Base-by-base conservation (phyloP, 2,113 vertebrate genomes). In the Oxyruncus cristatus region DNA sequence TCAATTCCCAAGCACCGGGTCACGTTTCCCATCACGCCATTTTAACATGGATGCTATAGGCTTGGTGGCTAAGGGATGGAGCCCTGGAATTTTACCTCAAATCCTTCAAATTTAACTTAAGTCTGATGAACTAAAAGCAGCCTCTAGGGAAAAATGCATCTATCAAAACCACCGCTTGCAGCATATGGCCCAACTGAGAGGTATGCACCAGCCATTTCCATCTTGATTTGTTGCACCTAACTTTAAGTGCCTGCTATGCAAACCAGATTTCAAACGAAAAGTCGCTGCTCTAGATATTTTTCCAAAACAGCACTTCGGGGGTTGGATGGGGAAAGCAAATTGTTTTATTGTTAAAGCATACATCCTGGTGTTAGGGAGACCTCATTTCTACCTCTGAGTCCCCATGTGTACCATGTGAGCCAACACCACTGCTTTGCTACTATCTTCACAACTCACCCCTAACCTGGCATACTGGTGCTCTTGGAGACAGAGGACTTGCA, bases 1-100 rank as follows among this genome's bases (percentile, higher is more conserved):
- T 97, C 97, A 96, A 77, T 92, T 98, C 97, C 96, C 98, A 95
- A 95, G 90, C 66, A 77, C 5, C 9, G 73, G 94, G 77, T 98
- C 95, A 73, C 67, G 12, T 98, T 97, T 97, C 97, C 94, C 93
- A 93, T 35, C 5, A 9, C 6, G 1, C 47, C 96, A 85, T 94
- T 97, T 92, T 65, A 96, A 96, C 92, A 89, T 27, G 30, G 96
- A 96, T 33, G 6, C 83, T 47, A 50, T 0, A 6, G 71, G 42
- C 75, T 95, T 74, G 85, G 94, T 93, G 95, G 93, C 94, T 96
- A 70, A 96, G 33, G 85, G 63, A 91, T 4, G 1, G 73, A 97
- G 90, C 19, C 81, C 93, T 97, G 96, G 91, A 92, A 91, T 80
- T 77, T 85, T 81, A 97, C 96, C 87, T 96, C 58, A 52, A 93